A percentile compares a stretch with the other conserved stretches of the same genome.
These are phyloP conservation scores for Hoplodrina ambigua DNA, from an alignment of 2,888 invertebrate genomes.

Conservation along the genomic window DNA sequence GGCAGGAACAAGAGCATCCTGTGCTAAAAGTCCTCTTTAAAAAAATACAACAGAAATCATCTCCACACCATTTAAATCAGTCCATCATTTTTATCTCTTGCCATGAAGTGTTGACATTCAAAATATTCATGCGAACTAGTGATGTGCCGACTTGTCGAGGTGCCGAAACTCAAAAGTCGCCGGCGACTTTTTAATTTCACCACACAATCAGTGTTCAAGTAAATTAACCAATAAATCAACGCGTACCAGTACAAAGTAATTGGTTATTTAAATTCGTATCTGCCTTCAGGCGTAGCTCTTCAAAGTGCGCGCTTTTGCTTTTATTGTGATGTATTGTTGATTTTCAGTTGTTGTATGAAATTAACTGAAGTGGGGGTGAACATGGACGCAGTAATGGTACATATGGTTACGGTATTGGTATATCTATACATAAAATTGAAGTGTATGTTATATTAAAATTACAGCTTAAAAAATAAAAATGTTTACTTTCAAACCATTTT, in stretches of 20 bases:
- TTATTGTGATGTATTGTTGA: slow-evolving; percentile 58
- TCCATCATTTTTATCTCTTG: slow-evolving; percentile 11
- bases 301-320: slow-evolving; percentile 48
- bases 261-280: slow-evolving; percentile 72
- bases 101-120: slow-evolving; percentile 56
- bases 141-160: slow-evolving; percentile 42
- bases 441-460: too few relatives aligned
- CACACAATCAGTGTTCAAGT: slow-evolving; percentile 70
- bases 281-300: slow-evolving; percentile 57
- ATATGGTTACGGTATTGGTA: neutral
- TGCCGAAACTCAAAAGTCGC: slow-evolving; percentile 55
- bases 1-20: too few relatives aligned
- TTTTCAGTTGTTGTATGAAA: slow-evolving; percentile 39
- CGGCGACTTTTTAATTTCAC: slow-evolving; percentile 69
- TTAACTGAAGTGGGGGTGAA: slow-evolving; percentile 7
- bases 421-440: too few relatives aligned
- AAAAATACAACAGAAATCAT: neutral
- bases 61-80: neutral
- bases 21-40: neutral
- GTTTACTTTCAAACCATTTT: too few relatives aligned
- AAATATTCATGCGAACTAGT: slow-evolving; percentile 41
- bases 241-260: slow-evolving; percentile 64
- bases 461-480: too few relatives aligned
- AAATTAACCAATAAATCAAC: slow-evolving; percentile 73
- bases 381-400: neutral